These are phyloP conservation scores for Spinibarbus caldwelli DNA, from an alignment of 2,797 vertebrate species.

Conservation along the genomic window DNA sequence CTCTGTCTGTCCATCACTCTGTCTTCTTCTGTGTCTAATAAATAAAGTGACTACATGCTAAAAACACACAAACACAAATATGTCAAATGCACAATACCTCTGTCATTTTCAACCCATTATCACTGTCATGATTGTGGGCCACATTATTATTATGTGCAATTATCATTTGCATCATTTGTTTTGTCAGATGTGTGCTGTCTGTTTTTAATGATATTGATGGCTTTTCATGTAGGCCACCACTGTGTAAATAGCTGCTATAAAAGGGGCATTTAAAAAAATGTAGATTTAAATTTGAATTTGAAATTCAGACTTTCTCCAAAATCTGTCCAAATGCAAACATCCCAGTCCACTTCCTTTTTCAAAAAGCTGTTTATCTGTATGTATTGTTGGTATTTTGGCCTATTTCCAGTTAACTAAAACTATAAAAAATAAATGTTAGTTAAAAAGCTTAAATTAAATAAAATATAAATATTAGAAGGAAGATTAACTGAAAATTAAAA, in stretches of 20 bases:
- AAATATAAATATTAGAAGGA: not conserved
- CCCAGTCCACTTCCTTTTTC: not conserved
- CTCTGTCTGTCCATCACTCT: not conserved
- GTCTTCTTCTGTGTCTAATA: not conserved
- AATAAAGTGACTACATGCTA: constrained; percentile 14
- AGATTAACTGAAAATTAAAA: not conserved
- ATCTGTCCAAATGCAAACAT: not conserved
- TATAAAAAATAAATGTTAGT: not conserved
- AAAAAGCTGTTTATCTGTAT: not conserved
- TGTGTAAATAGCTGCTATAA: not conserved
- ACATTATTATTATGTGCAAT: constrained; percentile 15
- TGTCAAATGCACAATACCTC: constrained; percentile 17
- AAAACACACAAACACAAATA: constrained; percentile 30
- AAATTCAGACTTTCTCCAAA: constrained; percentile 1
- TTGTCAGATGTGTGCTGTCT: not conserved
- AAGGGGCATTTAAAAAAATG: not conserved
- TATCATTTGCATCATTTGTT: constrained; percentile 14
- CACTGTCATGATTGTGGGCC: not conserved
- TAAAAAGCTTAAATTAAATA: not conserved
- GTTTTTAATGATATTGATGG: not conserved
- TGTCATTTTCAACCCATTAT: constrained; percentile 15
- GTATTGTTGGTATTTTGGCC: not conserved
- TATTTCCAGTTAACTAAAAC: not conserved
- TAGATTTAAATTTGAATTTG: not conserved
- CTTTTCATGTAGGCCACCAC: not conserved